These are phyloP conservation scores for Sinocyclocheilus anshuiensis DNA, from an alignment of 2,113 vertebrate genomes.

Conservation along the genomic window DNA sequence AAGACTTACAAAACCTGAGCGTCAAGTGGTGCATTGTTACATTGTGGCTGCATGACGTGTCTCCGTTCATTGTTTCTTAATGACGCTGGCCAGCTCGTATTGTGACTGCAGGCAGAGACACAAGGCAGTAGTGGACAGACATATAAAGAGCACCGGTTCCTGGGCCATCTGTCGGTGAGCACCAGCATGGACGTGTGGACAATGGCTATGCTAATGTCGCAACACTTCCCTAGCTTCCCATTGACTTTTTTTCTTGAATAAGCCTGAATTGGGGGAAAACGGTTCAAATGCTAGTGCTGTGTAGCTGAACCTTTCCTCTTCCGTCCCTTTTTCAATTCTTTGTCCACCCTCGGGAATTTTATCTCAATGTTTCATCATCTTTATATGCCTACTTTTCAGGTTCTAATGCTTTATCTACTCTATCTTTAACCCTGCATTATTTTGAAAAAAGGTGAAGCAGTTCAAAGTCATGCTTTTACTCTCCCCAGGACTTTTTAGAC, in stretches of 20 bases:
- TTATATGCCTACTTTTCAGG: not conserved
- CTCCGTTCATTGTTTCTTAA: slow-evolving; percentile 30
- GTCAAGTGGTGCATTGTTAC: slow-evolving; percentile 7
- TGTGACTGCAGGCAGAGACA: not conserved
- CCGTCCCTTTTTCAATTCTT: not conserved
- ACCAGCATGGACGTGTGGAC: slow-evolving; percentile 28
- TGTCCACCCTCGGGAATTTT: not conserved
- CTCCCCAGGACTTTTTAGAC: not conserved
- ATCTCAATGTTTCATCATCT: not conserved
- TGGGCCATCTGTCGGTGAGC: slow-evolving; percentile 75
- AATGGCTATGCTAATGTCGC: slow-evolving; percentile 44
- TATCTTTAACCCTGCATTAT: not conserved
- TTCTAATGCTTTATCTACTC: not conserved
- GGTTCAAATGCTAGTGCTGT: not conserved
- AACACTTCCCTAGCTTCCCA: slow-evolving; percentile 29
- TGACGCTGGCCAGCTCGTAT: slow-evolving; percentile 12
- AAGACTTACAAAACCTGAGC: not conserved
- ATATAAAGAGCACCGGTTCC: slow-evolving; percentile 68
- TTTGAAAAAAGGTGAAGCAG: not conserved
- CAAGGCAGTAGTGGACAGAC: slow-evolving; percentile 53
- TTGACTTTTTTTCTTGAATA: slow-evolving; percentile 7
- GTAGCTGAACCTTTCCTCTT: not conserved
- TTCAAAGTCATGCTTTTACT: not conserved
- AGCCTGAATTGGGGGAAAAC: not conserved
- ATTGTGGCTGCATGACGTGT: not conserved